phyloP scores from a whole-genome alignment of 1,140 invertebrate genomes.

The Lerema accius region DNA sequence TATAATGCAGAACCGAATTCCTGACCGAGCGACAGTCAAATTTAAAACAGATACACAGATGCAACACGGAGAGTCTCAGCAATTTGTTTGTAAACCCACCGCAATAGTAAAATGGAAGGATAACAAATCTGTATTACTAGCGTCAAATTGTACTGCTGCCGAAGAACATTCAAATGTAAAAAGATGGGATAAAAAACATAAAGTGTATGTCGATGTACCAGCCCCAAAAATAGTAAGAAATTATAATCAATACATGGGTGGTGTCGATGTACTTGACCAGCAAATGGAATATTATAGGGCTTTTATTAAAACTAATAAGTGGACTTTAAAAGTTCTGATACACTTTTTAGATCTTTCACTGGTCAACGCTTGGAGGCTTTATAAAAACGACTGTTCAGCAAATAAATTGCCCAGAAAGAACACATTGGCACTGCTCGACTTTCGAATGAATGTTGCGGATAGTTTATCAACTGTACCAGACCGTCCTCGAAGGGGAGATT shows the following conservation, averaged over 20 bases:
- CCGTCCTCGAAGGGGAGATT: not conserved
- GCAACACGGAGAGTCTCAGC: slow-evolving; percentile 35
- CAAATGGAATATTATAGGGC: slow-evolving; percentile 38
- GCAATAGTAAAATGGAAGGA: slow-evolving; percentile 44
- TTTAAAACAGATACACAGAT: slow-evolving; percentile 38
- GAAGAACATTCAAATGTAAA: slow-evolving; percentile 25
- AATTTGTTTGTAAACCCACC: slow-evolving; percentile 30
- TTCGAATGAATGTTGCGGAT: slow-evolving; percentile 38
- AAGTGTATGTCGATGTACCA: slow-evolving; percentile 30
- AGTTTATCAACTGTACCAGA: slow-evolving; percentile 4
- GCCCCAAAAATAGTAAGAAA: slow-evolving; percentile 33
- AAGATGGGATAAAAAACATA: slow-evolving; percentile 34
- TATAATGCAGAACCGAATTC: slow-evolving; percentile 38
- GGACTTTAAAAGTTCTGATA: slow-evolving; percentile 41
- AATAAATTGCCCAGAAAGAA: slow-evolving; percentile 28
- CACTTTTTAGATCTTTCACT: slow-evolving; percentile 41
- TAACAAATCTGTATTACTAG: slow-evolving; percentile 42
- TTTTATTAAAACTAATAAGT: slow-evolving; percentile 43
- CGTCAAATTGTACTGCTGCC: slow-evolving; percentile 42
- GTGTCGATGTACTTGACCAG: slow-evolving; percentile 40
- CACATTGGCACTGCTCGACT: slow-evolving; percentile 32
- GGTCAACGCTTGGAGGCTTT: slow-evolving; percentile 39
- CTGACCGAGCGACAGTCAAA: slow-evolving; percentile 33
- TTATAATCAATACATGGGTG: slow-evolving; percentile 41
- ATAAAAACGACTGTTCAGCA: slow-evolving; percentile 34